Percentiles rank a stretch among this genome's conserved stretches.
phyloP scores from a whole-genome alignment of 1,140 invertebrate genomes.

The Aphidius ervi region DNA sequence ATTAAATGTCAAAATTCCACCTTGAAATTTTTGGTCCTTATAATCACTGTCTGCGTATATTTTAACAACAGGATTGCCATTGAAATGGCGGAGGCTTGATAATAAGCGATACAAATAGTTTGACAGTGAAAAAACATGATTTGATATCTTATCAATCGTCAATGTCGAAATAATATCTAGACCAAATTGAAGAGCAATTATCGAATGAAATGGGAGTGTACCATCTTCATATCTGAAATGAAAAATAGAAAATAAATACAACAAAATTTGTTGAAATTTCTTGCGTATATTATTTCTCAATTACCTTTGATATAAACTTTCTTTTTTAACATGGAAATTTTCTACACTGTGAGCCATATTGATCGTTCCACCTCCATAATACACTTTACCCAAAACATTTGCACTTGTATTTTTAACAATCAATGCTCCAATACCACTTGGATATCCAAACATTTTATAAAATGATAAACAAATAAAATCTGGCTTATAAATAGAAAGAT shows the following conservation, averaged over 20 bases:
- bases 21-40: slow-evolving; percentile 64
- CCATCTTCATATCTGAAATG: slow-evolving; percentile 89
- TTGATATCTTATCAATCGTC: slow-evolving; percentile 65
- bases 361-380: slow-evolving; percentile 91
- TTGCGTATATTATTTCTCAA: slow-evolving; percentile 9
- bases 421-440: slow-evolving; percentile 88
- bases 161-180: slow-evolving; percentile 66
- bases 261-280: slow-evolving; percentile 12
- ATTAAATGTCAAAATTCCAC: slow-evolving; percentile 87
- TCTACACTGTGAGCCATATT: slow-evolving; percentile 70
- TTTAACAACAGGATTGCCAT: slow-evolving; percentile 65
- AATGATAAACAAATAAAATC: slow-evolving; percentile 93
- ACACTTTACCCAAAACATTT: slow-evolving; percentile 65
- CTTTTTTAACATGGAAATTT: slow-evolving; percentile 66
- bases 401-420: slow-evolving; percentile 70
- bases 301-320: slow-evolving; percentile 68
- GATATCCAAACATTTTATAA: slow-evolving; percentile 98
- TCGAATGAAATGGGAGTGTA: slow-evolving; percentile 82
- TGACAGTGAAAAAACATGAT: slow-evolving; percentile 74
- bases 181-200: slow-evolving; percentile 76
- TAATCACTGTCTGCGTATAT: slow-evolving; percentile 74
- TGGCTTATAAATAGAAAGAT: slow-evolving; percentile 69
- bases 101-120: slow-evolving; percentile 68
- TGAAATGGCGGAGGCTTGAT: slow-evolving; percentile 64
- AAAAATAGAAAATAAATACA: slow-evolving; percentile 5